A percentile compares a stretch with the other conserved stretches of the same genome.
Conservation (phyloP, 2,797 vertebrate species). For the Anas acuta region DNA sequence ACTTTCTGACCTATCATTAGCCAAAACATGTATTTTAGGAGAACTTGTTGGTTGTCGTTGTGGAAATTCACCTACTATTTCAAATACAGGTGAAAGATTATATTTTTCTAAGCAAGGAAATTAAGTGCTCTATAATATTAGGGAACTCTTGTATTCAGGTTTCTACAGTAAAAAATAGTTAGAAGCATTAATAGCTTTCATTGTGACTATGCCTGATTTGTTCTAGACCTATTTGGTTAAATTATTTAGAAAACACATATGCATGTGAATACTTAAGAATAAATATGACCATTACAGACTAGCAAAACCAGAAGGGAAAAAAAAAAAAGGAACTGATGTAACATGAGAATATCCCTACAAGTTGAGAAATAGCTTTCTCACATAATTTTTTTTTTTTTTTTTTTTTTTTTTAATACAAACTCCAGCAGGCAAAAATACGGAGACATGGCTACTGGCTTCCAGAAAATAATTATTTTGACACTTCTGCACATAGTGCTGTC, state of each 20-base stretch:
- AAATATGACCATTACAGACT: background rate
- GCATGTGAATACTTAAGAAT: background rate
- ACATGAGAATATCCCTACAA: rapidly evolving
- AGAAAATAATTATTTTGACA: background rate
- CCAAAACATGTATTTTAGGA: background rate
- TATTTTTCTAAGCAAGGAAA: background rate
- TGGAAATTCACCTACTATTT: background rate
- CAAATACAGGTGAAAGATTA: background rate
- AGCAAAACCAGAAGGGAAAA: background rate
- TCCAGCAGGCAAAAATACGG: background rate
- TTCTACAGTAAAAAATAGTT: background rate
- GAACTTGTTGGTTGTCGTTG: background rate
- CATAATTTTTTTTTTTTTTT: background rate
- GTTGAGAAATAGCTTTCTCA: background rate
- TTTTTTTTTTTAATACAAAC: background rate
- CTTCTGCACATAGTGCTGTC: background rate
- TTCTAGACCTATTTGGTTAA: background rate
- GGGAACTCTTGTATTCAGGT: background rate
- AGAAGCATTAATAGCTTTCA: background rate
- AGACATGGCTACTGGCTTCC: background rate
- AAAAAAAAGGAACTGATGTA: background rate
- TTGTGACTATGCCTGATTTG: background rate
- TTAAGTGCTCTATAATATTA: background rate
- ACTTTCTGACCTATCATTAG: background rate
- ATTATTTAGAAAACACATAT: background rate